Evolutionary conservation across 1,140 invertebrate species (phyloP), one percentile per base, ranked within the genome.

Genomic region (Venustaconcha ellipsiformis): DNA sequence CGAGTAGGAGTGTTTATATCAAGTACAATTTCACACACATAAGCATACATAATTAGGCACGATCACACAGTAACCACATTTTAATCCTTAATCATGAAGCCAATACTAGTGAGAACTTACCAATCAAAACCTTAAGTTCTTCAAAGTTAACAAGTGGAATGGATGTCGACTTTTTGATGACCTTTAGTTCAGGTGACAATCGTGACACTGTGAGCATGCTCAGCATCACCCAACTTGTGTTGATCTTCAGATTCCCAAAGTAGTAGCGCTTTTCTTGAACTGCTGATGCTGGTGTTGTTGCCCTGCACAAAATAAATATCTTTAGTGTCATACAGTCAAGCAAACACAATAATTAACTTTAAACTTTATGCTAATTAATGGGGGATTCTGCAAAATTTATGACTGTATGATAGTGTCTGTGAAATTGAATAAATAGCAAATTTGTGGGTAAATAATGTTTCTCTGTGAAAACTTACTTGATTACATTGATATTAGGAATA

Each of bases 111-210:
- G 37, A 48, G 8, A 84, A 82, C 81, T 74, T 76, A 90, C 89
- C 87, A 58, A 99, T 90, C 82, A 98, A 95, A 30, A 99, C 96
- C 17, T 94, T 92, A 4, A 97, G 98, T 90, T 99, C 97, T 91
- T 99, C 98, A 90, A 99, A 99, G 82, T 95, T 95, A 57, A 99
- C 96, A 13, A 99, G 90, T 37, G 95, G 96, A 8, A 98, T 92
- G 2, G 95, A 95, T 57, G 98, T 91, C 78, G 95, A 94, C 76
- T 94, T 93, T 90, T 99, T 99, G 13, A 99, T 93, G 69, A 91
- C 90, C 76, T 93, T 92, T 66, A 99, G 91, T 82, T 95, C 93
- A 1, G 92, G 86, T 2, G 94, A 92, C 67, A 99, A 78, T 87
- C 96, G 96, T 72, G 80, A 79, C 1, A 95, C 93, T 14, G 96